Percentiles rank a stretch among this genome's conserved stretches.
Evolutionary conservation across 2,113 vertebrate genomes (phyloP).

Genomic region (Psittacus erithacus): DNA sequence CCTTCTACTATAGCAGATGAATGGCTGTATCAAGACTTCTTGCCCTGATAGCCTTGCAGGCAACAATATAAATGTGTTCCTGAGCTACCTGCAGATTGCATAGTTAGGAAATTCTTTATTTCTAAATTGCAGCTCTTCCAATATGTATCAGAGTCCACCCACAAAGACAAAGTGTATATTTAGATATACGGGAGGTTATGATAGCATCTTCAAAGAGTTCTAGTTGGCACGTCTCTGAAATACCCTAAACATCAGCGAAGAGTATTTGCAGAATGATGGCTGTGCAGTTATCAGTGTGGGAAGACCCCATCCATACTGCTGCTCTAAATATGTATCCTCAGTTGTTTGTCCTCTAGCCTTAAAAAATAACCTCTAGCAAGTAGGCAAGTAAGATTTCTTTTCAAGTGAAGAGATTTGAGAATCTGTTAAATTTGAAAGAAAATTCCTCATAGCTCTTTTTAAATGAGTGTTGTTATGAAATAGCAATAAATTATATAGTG

Average conservation of each 20-base stretch:
- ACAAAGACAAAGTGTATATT: neutral
- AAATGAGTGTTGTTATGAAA: neutral
- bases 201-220: neutral
- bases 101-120: neutral
- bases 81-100: neutral
- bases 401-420: neutral
- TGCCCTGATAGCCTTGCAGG: neutral
- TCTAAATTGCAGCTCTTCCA: neutral
- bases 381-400: neutral
- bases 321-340: neutral
- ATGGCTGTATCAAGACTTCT: neutral
- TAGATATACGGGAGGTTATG: neutral
- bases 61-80: neutral
- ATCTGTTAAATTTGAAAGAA: neutral
- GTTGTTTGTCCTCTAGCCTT: neutral
- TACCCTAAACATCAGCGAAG: neutral
- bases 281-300: neutral
- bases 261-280: neutral
- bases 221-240: neutral
- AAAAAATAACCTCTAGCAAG: neutral
- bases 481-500: neutral
- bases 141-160: neutral
- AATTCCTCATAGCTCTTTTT: neutral
- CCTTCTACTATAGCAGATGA: neutral
- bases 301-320: neutral